Conservation (phyloP, 2,113 vertebrate genomes). For the Eulacestoma nigropectus region DNA sequence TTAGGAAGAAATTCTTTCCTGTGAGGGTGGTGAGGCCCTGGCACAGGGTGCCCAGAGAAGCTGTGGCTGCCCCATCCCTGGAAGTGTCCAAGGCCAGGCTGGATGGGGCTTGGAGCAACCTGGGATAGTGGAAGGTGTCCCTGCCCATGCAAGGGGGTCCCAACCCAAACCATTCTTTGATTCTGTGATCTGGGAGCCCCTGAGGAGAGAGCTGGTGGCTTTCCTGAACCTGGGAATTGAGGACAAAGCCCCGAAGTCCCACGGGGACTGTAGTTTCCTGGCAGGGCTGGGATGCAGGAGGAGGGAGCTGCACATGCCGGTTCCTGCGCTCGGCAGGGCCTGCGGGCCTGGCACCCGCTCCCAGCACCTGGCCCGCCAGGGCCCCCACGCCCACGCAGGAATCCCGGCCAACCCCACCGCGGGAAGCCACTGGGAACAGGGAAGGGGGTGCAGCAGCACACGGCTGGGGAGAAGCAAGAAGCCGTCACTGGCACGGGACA, state of each 20-base stretch:
- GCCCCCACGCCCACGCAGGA: background rate
- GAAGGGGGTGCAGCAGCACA: background rate
- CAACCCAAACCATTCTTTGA: background rate
- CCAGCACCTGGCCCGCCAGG: background rate
- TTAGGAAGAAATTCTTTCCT: background rate
- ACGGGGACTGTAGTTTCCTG: background rate
- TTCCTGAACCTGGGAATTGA: background rate
- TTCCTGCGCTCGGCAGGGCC: background rate
- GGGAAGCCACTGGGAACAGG: fast-evolving
- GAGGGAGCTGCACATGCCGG: background rate
- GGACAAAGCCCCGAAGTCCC: background rate
- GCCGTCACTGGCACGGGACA: background rate
- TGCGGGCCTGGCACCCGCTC: background rate
- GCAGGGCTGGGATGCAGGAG: background rate
- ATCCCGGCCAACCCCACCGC: fast-evolving
- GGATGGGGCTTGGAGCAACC: background rate
- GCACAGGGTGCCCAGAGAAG: background rate
- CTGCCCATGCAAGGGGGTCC: fast-evolving
- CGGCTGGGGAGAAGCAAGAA: fast-evolving
- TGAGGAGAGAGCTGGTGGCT: background rate
- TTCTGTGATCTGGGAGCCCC: background rate
- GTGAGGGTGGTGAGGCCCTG: background rate
- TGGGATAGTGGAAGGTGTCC: background rate
- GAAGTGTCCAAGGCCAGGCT: fast-evolving
- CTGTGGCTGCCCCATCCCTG: background rate